Evolutionary conservation across 1,140 invertebrate genomes (phyloP).

Genomic region (Amyelois transitella): DNA sequence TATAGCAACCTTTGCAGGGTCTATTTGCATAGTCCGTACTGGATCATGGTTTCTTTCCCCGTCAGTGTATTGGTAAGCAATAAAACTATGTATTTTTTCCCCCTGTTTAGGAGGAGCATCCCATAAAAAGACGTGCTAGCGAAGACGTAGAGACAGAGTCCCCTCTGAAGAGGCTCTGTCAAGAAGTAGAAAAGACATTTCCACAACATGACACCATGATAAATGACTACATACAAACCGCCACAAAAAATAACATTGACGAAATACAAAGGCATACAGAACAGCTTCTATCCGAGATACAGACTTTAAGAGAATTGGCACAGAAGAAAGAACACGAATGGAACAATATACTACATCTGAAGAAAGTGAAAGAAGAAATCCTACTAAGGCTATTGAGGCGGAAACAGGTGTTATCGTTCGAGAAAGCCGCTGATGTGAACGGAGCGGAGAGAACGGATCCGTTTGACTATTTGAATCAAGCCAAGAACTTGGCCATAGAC

Average conservation of each 20-base stretch:
- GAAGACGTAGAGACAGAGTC: conserved; percentile 60
- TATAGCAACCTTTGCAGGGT: no score
- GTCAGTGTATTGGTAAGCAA: no score
- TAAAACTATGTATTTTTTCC: no score
- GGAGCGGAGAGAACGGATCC: conserved; percentile 53
- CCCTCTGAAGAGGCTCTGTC: conserved; percentile 70
- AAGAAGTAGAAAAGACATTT: conserved; percentile 74
- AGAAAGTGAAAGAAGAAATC: conserved; percentile 88
- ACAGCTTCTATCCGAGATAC: conserved; percentile 77
- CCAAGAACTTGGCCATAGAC: conserved; percentile 63
- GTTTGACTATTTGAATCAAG: conserved; percentile 58
- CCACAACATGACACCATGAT: conserved; percentile 75
- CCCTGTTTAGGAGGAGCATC: conserved; percentile 55
- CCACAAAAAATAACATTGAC: conserved; percentile 74
- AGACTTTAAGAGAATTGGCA: conserved; percentile 80
- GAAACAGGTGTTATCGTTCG: conserved; percentile 76
- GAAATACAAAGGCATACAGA: conserved; percentile 77
- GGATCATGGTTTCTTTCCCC: no score
- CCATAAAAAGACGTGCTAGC: conserved; percentile 44
- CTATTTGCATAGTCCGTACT: no score
- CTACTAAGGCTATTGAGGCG: conserved; percentile 80
- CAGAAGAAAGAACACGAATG: conserved; percentile 88
- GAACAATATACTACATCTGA: conserved; percentile 85
- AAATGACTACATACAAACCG: conserved; percentile 76
- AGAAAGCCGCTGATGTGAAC: conserved; percentile 57